A percentile compares a stretch with the other conserved stretches of the same genome.
phyloP scores from a whole-genome alignment of 2,797 vertebrate genomes.

The Eurystomus glaucurus region DNA sequence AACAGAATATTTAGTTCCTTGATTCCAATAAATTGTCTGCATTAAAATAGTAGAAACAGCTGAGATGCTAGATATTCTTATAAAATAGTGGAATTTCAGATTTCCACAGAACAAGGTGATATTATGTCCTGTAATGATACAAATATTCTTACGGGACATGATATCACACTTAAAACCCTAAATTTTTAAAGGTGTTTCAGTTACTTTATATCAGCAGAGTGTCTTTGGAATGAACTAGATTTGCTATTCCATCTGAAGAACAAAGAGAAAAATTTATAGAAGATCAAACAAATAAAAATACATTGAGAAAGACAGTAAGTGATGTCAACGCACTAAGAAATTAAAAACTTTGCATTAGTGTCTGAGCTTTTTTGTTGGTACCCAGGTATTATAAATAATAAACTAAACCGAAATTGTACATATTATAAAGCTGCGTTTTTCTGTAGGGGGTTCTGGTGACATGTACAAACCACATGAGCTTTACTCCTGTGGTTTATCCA shows the following conservation, averaged over 20 bases:
- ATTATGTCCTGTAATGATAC: neutral
- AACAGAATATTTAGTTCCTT: neutral
- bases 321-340: slow-evolving; percentile 74
- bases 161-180: slow-evolving; percentile 56
- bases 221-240: slow-evolving; percentile 40
- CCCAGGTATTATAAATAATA: slow-evolving; percentile 74
- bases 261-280: slow-evolving; percentile 79
- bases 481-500: slow-evolving; percentile 60
- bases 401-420: slow-evolving; percentile 67
- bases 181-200: slow-evolving; percentile 58
- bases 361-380: slow-evolving; percentile 51
- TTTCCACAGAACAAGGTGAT: neutral
- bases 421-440: slow-evolving; percentile 69
- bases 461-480: slow-evolving; percentile 79
- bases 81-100: neutral
- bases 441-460: slow-evolving; percentile 72
- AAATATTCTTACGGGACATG: slow-evolving; percentile 17
- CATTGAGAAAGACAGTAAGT: slow-evolving; percentile 78
- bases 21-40: neutral
- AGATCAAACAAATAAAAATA: slow-evolving; percentile 81
- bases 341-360: slow-evolving; percentile 62
- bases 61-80: neutral
- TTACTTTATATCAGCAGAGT: slow-evolving; percentile 1
- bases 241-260: slow-evolving; percentile 63
- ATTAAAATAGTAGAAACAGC: neutral